Conservation (phyloP, 2,888 invertebrate genomes). For the Didymodactylos carnosus region DNA sequence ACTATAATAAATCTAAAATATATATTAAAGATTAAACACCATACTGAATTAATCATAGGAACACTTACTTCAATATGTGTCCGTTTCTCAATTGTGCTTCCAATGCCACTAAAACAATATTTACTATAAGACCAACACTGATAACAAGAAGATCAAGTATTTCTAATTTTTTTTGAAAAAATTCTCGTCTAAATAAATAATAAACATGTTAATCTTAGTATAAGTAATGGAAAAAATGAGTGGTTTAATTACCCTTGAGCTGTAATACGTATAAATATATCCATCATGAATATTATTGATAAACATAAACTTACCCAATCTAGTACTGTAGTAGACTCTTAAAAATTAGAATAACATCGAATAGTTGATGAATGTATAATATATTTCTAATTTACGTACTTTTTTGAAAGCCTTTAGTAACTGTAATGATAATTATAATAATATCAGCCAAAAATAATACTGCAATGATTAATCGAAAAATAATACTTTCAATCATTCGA, state of each 20-base stretch:
- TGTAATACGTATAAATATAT: constrained; percentile 32
- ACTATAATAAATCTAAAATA: constrained; percentile 16
- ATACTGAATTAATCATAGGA: constrained; percentile 17
- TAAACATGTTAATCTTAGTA: background rate
- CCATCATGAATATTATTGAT: constrained; percentile 33
- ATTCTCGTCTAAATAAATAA: constrained; percentile 17
- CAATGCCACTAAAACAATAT: constrained; percentile 29
- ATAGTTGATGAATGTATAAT: background rate
- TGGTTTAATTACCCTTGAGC: constrained; percentile 30
- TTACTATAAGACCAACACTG: constrained; percentile 32
- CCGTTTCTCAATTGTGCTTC: constrained; percentile 21
- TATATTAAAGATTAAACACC: constrained; percentile 21
- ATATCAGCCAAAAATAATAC: background rate
- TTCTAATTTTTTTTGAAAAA: constrained; percentile 33
- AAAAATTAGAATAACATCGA: background rate
- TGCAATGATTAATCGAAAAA: background rate
- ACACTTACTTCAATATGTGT: constrained; percentile 22
- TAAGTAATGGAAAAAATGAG: background rate
- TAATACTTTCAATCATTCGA: background rate
- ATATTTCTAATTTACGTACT: too few relatives aligned
- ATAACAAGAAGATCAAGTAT: constrained; percentile 35
- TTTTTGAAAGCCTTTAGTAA: background rate
- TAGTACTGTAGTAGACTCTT: constrained; percentile 8
- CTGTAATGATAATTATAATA: background rate
- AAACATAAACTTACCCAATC: constrained; percentile 32